Evolutionary conservation across 92 coral and sea anemone species (phyloP).

Genomic region (Montipora capitata): DNA sequence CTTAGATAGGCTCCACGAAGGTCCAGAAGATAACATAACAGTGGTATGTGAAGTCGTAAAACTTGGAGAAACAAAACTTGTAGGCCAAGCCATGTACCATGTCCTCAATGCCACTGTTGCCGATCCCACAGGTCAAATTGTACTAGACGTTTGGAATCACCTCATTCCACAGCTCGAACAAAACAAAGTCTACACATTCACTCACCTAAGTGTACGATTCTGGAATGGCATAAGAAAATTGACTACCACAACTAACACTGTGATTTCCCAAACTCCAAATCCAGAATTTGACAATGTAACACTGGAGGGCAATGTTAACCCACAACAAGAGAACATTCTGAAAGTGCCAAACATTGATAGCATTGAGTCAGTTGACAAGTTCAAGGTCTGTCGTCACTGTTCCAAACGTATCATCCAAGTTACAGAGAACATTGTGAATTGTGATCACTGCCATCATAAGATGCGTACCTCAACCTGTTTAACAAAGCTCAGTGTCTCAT

Average conservation of each 20-base stretch:
- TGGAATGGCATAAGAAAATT: slow-evolving; percentile 62
- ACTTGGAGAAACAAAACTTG: slow-evolving; percentile 56
- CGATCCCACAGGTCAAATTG: slow-evolving; percentile 62
- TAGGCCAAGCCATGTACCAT: slow-evolving; percentile 64
- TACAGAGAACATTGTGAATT: slow-evolving; percentile 28
- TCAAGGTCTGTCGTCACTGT: too few species aligned
- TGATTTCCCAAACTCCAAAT: slow-evolving; percentile 2
- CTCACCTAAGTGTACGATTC: slow-evolving; percentile 39
- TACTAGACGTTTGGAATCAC: slow-evolving; percentile 56
- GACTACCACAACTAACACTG: slow-evolving; percentile 33
- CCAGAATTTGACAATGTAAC: slow-evolving; percentile 19
- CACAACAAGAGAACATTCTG: not conserved
- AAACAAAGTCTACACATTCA: slow-evolving; percentile 43
- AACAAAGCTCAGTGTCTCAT: too few species aligned
- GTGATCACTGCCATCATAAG: slow-evolving; percentile 45
- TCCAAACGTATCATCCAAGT: slow-evolving; percentile 2
- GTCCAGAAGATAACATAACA: slow-evolving; percentile 54
- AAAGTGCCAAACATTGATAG: not conserved
- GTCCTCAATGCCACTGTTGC: slow-evolving; percentile 62
- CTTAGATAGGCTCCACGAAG: slow-evolving; percentile 51
- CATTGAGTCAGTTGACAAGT: slow-evolving; percentile 2
- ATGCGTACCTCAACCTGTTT: slow-evolving; percentile 30
- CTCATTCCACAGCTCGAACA: slow-evolving; percentile 38
- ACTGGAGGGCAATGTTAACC: not conserved
- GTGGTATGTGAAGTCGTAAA: slow-evolving; percentile 47